Evolutionary conservation across 2,797 vertebrate species (phyloP).

Genomic region (Rhadinocentrus ornatus): DNA sequence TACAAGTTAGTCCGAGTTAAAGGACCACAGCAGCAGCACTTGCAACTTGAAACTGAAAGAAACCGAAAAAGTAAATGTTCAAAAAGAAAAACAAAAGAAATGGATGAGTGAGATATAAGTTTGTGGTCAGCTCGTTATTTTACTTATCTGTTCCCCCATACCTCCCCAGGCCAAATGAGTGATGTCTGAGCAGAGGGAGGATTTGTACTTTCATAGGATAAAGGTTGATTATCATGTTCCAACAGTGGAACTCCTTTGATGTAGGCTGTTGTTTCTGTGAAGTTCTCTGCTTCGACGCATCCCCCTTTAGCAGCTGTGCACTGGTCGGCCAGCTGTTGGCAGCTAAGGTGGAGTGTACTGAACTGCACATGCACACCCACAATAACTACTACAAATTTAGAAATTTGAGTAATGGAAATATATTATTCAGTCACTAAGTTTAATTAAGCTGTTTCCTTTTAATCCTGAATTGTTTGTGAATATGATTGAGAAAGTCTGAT

Average conservation of each 20-base stretch:
- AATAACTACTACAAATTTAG: neutral
- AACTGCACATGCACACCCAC: slow-evolving; percentile 5
- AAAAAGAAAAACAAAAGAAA: slow-evolving; percentile 28
- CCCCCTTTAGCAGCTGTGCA: slow-evolving; percentile 71
- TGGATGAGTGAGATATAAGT: slow-evolving; percentile 41
- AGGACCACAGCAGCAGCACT: neutral
- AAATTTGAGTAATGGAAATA: neutral
- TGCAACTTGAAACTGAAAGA: neutral
- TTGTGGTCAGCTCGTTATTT: slow-evolving; percentile 52
- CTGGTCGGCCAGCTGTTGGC: slow-evolving; percentile 36
- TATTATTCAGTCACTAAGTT: no score
- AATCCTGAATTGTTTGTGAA: neutral
- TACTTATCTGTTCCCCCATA: slow-evolving; percentile 35
- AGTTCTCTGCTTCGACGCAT: slow-evolving; percentile 60
- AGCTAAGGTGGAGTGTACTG: slow-evolving; percentile 27
- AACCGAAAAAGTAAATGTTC: slow-evolving; percentile 12
- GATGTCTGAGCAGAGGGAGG: slow-evolving; percentile 61
- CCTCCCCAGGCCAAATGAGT: slow-evolving; percentile 52
- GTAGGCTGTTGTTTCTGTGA: slow-evolving; percentile 70
- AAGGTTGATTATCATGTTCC: slow-evolving; percentile 70
- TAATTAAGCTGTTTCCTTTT: no score
- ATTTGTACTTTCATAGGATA: slow-evolving; percentile 53
- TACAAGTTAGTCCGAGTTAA: neutral
- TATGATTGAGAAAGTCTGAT: no score
- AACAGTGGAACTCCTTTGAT: slow-evolving; percentile 74